Conservation (phyloP, 2,113 vertebrate species). For the Chloroceryle aenea region DNA sequence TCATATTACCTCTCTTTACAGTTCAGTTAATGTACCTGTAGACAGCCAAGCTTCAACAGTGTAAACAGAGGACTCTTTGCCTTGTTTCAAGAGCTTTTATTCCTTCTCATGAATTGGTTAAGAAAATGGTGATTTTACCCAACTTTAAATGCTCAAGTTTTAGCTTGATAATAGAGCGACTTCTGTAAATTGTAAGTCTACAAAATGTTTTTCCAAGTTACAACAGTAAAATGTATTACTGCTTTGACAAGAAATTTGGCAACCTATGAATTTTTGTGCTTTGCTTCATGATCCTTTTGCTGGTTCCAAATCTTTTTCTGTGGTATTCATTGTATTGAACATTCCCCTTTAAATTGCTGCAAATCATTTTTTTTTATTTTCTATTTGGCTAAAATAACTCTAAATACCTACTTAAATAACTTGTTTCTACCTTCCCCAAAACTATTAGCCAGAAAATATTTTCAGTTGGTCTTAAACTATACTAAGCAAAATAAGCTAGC, state of each 20-base stretch:
- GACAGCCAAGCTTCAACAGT: not conserved
- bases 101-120: not conserved
- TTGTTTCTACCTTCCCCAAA: not conserved
- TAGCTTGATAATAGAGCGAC: not conserved
- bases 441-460: not conserved
- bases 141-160: not conserved
- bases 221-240: not conserved
- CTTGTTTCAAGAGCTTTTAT: not conserved
- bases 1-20: not conserved
- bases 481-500: not conserved
- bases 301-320: fast-evolving
- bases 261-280: not conserved
- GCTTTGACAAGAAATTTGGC: not conserved
- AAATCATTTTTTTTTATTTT: not conserved
- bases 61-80: not conserved
- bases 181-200: not conserved
- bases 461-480: not conserved
- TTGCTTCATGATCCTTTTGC: not conserved
- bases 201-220: not conserved
- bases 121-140: not conserved
- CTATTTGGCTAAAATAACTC: not conserved
- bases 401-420: not conserved
- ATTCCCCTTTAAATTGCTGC: not conserved
- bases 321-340: not conserved
- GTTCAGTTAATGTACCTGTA: not conserved